Conservation (phyloP, 1,140 invertebrate genomes). For the Papilio polyxenes region DNA sequence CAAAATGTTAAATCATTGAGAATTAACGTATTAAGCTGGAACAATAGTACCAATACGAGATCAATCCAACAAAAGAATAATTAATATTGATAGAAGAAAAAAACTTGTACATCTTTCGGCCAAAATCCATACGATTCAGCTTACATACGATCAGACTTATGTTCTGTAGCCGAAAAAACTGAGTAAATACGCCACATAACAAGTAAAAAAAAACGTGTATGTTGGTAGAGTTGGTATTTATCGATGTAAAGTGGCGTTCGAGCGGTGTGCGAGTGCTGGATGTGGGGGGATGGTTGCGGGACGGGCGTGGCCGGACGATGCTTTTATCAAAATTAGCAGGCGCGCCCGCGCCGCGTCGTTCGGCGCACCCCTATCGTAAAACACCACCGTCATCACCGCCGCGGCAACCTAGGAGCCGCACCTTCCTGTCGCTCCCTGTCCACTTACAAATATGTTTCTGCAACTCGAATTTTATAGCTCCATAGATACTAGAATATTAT, state of each 20-base stretch:
- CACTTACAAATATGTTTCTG: slow-evolving; percentile 49
- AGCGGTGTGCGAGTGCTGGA: neutral
- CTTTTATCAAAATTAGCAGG: slow-evolving; percentile 79
- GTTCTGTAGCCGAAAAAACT: slow-evolving; percentile 1
- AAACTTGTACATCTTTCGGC: neutral
- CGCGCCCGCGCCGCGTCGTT: slow-evolving; percentile 60
- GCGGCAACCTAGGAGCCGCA: slow-evolving; percentile 66
- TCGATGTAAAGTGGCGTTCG: slow-evolving; percentile 13
- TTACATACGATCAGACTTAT: neutral
- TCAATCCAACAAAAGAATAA: neutral
- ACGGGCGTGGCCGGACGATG: slow-evolving; percentile 71
- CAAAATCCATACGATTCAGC: neutral
- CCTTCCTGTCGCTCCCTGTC: slow-evolving; percentile 68
- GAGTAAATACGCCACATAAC: slow-evolving; percentile 1
- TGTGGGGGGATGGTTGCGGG: slow-evolving; percentile 40
- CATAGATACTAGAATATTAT: neutral
- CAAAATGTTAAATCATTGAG: too few relatives aligned
- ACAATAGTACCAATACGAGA: too few relatives aligned
- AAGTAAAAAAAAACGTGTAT: slow-evolving; percentile 19
- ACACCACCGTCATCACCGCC: slow-evolving; percentile 69
- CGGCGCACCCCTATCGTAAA: slow-evolving; percentile 76
- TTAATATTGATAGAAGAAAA: neutral
- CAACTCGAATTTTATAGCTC: slow-evolving; percentile 29
- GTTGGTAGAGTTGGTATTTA: slow-evolving; percentile 23
- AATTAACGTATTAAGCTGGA: too few relatives aligned